phyloP scores from a whole-genome alignment of 2,888 invertebrate species.

The Malacosoma neustria region DNA sequence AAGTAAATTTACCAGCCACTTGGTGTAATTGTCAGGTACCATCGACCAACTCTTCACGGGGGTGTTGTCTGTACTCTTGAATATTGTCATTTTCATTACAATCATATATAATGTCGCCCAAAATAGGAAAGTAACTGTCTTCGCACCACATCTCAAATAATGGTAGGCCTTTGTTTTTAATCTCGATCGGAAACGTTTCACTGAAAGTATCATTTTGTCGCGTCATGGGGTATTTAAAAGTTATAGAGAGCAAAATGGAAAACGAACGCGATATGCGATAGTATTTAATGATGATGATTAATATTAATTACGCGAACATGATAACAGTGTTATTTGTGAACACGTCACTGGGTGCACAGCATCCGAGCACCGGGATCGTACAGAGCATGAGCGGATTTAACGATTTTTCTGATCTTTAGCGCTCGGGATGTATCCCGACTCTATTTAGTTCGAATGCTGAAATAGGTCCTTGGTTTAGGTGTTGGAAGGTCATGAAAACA shows the following conservation, averaged over 20 bases:
- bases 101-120: constrained; percentile 62
- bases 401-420: constrained; percentile 52
- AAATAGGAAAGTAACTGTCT: constrained; percentile 59
- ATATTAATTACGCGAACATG: constrained; percentile 26
- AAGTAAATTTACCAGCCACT: constrained; percentile 52
- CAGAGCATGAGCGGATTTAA: constrained; percentile 68
- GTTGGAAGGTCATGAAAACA: background rate
- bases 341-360: constrained; percentile 31
- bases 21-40: constrained; percentile 63
- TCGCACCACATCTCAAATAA: constrained; percentile 60
- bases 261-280: constrained; percentile 1
- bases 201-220: constrained; percentile 43
- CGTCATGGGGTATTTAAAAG: constrained; percentile 41
- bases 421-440: constrained; percentile 24
- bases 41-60: constrained; percentile 50
- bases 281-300: background rate
- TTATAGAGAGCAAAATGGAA: constrained; percentile 13
- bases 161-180: constrained; percentile 45
- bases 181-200: constrained; percentile 45
- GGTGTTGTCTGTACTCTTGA: constrained; percentile 47
- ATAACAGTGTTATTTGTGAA: constrained; percentile 5
- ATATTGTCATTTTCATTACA: constrained; percentile 66
- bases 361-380: constrained; percentile 30
- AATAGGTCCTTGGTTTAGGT: background rate
- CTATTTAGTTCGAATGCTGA: background rate